Evolutionary conservation across 2,113 vertebrate genomes (phyloP), one percentile per base, ranked within the genome.

Genomic region (Melanerpes aurifrons): DNA sequence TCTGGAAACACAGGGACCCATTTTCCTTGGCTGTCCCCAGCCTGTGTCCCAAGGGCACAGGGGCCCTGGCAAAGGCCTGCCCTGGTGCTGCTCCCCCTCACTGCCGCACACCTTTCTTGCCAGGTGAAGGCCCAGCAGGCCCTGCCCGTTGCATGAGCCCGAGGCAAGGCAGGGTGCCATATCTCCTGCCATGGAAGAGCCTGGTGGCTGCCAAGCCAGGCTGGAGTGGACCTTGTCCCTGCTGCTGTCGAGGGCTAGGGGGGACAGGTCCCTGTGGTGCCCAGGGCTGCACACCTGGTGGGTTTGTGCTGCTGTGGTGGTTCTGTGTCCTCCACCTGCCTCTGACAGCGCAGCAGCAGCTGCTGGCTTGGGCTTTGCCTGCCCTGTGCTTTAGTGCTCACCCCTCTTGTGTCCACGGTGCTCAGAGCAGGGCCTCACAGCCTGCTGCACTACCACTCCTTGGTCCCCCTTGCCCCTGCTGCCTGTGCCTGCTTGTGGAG

Each of bases 121-220:
- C 91, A 99, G 99, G 97, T 97, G 94, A 98, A 97, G 91, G 86
- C 95, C 16, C 97, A 94, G 78, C 96, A 97, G 40, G 94, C 92
- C 58, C 93, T 97, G 74, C 91, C 91, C 24, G 95, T 97, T 25
- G 91, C 92, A 0, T 99, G 98, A 99, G 54, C 66, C 78, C 77
- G 5, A 1, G 31, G 70, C 74, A 83, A 89, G 82, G 71, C 89
- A 43, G 78, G 85, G 91, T 91, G 72, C 0, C 1, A 70, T 9
- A 64, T 10, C 35, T 22, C 29, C 1, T 1, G 40, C 48, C 7
- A 2, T 0, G 1, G 56, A 77, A 50, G 20, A 62, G n/a, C 50
- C 28, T 0, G 0, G 29, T n/a, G 25, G 40, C 68, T 69, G 43
- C 63, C 3, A 1, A 75, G 37, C 69, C 1, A 1, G 1, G 1